Evolutionary conservation across 2,113 vertebrate species (phyloP).

Genomic region (Recurvirostra avosetta): DNA sequence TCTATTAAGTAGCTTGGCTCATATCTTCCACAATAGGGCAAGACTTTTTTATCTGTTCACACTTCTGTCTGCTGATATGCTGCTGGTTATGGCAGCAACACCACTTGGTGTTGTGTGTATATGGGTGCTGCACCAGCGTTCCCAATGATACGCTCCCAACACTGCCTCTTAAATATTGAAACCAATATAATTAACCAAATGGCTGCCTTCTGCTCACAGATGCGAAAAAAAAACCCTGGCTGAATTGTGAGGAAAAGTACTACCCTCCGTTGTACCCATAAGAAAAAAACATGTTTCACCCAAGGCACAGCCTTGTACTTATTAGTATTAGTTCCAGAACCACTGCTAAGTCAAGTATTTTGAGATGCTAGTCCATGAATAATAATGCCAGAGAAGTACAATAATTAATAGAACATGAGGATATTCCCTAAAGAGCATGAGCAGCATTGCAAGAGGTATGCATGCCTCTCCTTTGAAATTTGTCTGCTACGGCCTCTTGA

Average conservation of each 20-base stretch:
- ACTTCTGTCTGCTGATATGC: neutral
- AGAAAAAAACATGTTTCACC: neutral
- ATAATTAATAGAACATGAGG: conserved; percentile 77
- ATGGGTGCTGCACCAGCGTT: neutral
- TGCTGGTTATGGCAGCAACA: no score
- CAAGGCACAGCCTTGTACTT: conserved; percentile 47
- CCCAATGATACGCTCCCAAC: neutral
- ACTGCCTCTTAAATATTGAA: neutral
- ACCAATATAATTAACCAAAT: neutral
- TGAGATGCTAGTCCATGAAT: conserved; percentile 70
- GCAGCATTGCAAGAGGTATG: conserved; percentile 26
- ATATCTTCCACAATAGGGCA: neutral
- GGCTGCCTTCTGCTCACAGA: neutral
- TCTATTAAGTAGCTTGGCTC: neutral
- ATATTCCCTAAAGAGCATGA: conserved; percentile 69
- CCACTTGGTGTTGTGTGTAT: no score
- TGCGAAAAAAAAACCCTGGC: neutral
- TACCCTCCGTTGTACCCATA: neutral
- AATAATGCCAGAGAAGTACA: conserved; percentile 69
- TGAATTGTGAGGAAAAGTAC: neutral
- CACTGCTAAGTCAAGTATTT: conserved; percentile 74
- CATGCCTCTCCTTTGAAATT: conserved; percentile 65
- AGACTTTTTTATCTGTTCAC: neutral
- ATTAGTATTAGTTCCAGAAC: conserved; percentile 75
- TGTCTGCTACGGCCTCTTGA: conserved; percentile 67